These are phyloP conservation scores for Aporrectodea caliginosa DNA, from an alignment of 1,140 invertebrate genomes.

Conservation along the genomic window DNA sequence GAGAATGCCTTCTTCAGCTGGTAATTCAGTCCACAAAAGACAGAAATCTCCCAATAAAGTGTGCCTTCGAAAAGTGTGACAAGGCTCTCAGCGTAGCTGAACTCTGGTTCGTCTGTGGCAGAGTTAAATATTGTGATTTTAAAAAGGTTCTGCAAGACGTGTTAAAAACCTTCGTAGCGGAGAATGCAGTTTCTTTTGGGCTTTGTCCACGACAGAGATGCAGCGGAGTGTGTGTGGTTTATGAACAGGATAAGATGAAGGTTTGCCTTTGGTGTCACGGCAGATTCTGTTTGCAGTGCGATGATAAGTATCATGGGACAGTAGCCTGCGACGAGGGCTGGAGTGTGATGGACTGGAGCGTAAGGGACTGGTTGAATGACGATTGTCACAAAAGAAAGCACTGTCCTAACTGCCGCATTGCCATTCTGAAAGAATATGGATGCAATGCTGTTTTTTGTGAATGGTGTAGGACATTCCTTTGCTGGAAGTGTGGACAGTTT, in stretches of 20 bases:
- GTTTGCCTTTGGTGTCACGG: neutral
- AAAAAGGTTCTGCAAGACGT: neutral
- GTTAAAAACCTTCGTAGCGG: neutral
- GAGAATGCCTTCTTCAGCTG: neutral
- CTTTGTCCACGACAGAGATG: neutral
- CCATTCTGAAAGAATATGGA: neutral
- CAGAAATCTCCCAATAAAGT: neutral
- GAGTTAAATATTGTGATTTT: neutral
- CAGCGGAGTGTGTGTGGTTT: neutral
- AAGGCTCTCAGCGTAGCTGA: neutral
- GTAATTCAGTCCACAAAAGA: neutral
- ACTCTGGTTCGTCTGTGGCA: neutral
- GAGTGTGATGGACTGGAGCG: neutral
- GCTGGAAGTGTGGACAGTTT: neutral
- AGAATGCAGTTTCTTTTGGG: neutral
- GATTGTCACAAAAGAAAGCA: neutral
- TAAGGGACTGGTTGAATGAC: neutral
- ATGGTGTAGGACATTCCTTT: neutral
- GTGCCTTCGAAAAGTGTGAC: neutral
- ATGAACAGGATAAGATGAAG: neutral
- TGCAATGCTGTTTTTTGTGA: neutral
- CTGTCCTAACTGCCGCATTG: neutral
- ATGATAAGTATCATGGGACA: neutral
- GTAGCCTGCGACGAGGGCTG: neutral
- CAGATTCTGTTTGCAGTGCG: neutral